These are phyloP conservation scores for Rhinoraja longicauda DNA, from an alignment of 2,797 vertebrate species.

Conservation along the genomic window DNA sequence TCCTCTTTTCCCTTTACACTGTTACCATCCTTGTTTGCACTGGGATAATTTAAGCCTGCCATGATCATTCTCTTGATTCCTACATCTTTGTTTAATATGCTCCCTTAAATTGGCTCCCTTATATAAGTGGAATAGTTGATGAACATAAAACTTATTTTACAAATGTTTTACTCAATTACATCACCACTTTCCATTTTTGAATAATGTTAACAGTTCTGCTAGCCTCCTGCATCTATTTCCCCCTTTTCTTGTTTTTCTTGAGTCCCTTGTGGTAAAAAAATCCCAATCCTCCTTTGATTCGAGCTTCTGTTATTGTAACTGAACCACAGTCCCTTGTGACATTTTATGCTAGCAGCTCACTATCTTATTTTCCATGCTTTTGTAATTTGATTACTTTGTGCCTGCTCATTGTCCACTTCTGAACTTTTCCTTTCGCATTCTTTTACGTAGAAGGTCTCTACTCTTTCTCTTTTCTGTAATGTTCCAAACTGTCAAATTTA, in stretches of 20 bases:
- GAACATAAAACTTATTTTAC: no score
- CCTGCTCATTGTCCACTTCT: background rate
- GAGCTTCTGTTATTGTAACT: no score
- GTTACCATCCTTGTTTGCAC: no score
- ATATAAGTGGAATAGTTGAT: background rate
- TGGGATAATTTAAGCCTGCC: no score
- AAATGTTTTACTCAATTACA: background rate
- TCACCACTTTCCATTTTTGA: no score
- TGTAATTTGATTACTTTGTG: background rate
- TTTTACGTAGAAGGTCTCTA: background rate
- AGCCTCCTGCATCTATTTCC: background rate
- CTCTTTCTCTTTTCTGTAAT: background rate
- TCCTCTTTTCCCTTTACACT: no score
- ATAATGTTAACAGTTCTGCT: background rate
- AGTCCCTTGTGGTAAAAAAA: no score
- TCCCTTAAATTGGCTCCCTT: background rate
- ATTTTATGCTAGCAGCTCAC: background rate
- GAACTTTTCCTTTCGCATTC: background rate
- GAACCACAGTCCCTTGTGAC: no score
- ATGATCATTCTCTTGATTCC: background rate
- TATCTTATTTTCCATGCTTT: background rate
- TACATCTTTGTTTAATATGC: background rate
- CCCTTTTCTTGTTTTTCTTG: no score
- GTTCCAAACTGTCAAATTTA: background rate
- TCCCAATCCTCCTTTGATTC: no score